phyloP scores from a whole-genome alignment of 2,888 invertebrate genomes.

The Meteorus colon region DNA sequence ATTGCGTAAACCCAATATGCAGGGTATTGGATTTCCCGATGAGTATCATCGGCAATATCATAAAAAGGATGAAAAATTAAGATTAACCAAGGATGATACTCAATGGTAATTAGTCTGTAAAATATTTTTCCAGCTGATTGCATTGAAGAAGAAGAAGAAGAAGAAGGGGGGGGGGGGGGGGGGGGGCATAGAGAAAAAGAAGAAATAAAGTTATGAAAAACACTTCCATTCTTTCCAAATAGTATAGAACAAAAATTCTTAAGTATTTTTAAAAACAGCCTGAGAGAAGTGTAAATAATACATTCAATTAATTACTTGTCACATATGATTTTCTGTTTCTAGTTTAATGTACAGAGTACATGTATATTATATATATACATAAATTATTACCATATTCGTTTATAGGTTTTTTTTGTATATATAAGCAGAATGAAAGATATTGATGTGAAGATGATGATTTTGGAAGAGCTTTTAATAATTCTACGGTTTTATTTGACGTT shows the following conservation, averaged over 20 bases:
- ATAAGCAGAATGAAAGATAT: background rate
- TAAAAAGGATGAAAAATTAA: conserved; percentile 67
- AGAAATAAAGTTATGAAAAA: conserved; percentile 12
- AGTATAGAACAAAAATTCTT: conserved; percentile 42
- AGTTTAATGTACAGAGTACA: conserved; percentile 63
- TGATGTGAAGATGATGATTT: background rate
- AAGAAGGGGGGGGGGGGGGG: too few relatives aligned
- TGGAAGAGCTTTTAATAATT: background rate
- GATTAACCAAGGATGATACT: conserved; percentile 63
- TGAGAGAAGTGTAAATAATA: conserved; percentile 55
- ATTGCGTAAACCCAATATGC: conserved; percentile 60
- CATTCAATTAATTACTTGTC: conserved; percentile 59
- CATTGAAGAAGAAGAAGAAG: conserved; percentile 11
- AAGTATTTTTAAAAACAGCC: conserved; percentile 61
- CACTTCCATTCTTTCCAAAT: conserved; percentile 45
- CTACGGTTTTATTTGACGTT: background rate
- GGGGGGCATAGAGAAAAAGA: background rate
- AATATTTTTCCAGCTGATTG: background rate
- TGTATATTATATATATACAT: conserved; percentile 56
- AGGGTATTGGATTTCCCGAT: conserved; percentile 56
- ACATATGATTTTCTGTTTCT: conserved; percentile 26
- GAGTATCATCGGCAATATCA: conserved; percentile 65
- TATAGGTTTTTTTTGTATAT: conserved; percentile 13
- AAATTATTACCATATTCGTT: conserved; percentile 30
- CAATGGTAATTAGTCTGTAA: conserved; percentile 56